Percentiles rank a stretch among this genome's conserved stretches.
phyloP scores from a whole-genome alignment of 1,140 invertebrate species.

The Vollenhovia emeryi region DNA sequence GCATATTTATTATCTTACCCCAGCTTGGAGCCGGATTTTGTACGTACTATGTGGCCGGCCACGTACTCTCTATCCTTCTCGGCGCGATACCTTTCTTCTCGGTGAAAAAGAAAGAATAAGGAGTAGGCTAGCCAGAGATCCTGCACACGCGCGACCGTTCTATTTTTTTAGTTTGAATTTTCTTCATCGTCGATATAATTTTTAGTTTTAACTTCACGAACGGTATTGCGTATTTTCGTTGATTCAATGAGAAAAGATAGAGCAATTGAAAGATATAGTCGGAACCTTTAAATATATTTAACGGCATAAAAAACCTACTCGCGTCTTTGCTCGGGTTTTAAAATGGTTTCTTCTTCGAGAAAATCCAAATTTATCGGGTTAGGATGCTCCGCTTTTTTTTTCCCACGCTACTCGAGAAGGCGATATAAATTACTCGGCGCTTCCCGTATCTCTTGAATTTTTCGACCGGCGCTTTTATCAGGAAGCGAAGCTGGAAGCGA shows the following conservation, averaged over 20 bases:
- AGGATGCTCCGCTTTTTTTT: no score
- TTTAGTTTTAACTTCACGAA: not conserved
- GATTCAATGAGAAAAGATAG: not conserved
- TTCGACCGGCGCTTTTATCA: constrained; percentile 44
- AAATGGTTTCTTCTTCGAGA: constrained; percentile 1
- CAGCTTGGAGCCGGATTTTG: constrained; percentile 53
- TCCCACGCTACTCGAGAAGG: not conserved
- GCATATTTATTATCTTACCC: constrained; percentile 73
- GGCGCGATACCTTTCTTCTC: constrained; percentile 48
- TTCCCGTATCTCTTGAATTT: constrained; percentile 49
- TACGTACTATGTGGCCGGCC: constrained; percentile 46
- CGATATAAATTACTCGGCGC: constrained; percentile 19
- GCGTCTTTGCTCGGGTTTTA: not conserved
- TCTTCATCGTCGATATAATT: not conserved
- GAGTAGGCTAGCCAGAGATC: not conserved
- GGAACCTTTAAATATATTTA: not conserved
- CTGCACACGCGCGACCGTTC: constrained; percentile 21
- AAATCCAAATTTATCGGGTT: constrained; percentile 19
- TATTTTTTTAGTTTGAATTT: constrained; percentile 12
- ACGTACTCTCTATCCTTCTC: constrained; percentile 21
- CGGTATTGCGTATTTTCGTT: not conserved
- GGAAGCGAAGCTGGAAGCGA: constrained; percentile 18
- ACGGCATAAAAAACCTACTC: not conserved
- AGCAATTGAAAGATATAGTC: not conserved
- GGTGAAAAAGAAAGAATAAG: constrained; percentile 1